Base-by-base conservation (phyloP, 2,888 invertebrate genomes). In the Lasioglossum marginatum region DNA sequence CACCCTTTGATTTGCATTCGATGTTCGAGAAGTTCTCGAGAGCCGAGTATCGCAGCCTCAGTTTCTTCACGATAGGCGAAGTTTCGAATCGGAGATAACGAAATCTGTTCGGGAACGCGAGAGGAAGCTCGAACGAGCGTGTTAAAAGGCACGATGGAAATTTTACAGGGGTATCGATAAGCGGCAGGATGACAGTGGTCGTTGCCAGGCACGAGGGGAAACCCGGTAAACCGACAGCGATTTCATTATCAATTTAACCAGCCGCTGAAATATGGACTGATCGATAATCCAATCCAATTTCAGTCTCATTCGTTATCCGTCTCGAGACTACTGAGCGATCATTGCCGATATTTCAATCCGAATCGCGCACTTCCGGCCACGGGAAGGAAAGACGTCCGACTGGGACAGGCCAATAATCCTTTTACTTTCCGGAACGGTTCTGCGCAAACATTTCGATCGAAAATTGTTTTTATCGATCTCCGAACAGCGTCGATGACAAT, bases 181-280 rank as follows among this genome's bases (percentile, higher is more conserved):
- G 19, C 66, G 31, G 66, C 34, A 34, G 66, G 34, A 66, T 66
- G 66, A 31, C 66, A 31, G 31, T 34, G 19, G 31, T 66, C 66
- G 66, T 66, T 66, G 66, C 31, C 34, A 34, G 19, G 19, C 16
- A 16, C 31, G 31, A 66, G 6, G 31, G 31, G 66, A 27, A 27
- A 66, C 63, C 66, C 66, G 78, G 83, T 81, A 82, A 83, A 85
- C 79, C 85, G 79, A 83, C 76, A 79, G 83, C 89, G 83, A 88
- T 89, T 89, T 91, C 89, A 90, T 91, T 91, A 91, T 91, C 90
- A 91, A 91, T 91, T 91, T 90, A 87, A 85, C 87, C 89, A 78
- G 43, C 82, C 81, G 72, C 88, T 91, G 89, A 89, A 91, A 90
- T 88, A 85, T 83, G 89, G 85, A 82, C 88, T 87, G 91, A 91